phyloP scores from a whole-genome alignment of 2,113 vertebrate species.

The mouse (Mus musculus) region DNA sequence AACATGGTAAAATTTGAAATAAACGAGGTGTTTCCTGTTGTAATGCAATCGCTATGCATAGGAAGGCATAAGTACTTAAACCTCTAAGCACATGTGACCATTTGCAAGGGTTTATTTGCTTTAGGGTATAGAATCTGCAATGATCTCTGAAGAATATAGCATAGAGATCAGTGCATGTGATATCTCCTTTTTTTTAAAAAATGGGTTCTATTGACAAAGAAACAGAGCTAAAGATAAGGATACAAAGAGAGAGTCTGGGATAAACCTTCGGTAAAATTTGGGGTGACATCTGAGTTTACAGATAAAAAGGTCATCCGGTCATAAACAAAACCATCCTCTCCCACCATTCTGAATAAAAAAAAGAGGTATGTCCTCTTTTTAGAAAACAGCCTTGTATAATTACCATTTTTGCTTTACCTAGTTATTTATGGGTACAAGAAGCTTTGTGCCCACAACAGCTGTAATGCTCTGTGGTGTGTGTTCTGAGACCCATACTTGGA shows the following conservation, averaged over 20 bases:
- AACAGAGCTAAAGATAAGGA: neutral
- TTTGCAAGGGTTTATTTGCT: neutral
- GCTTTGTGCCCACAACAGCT: too few species aligned
- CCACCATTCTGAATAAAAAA: neutral
- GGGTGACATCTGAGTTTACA: neutral
- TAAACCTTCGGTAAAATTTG: neutral
- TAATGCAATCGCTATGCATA: neutral
- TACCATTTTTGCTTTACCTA: neutral
- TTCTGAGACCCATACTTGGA: neutral
- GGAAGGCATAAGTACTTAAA: neutral
- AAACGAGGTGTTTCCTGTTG: neutral
- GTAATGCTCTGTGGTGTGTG: neutral
- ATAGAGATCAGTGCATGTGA: neutral
- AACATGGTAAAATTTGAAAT: neutral
- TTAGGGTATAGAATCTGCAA: neutral
- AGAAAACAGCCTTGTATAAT: neutral
- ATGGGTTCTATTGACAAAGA: neutral
- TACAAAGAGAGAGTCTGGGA: neutral
- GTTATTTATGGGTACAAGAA: fast-evolving
- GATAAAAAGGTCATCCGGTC: neutral
- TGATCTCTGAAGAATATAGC: neutral
- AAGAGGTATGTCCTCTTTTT: neutral
- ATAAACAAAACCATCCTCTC: neutral
- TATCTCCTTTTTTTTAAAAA: neutral
- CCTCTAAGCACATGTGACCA: too few species aligned